Conservation (phyloP, 2,888 invertebrate species). For the Epistrophella euchroma region DNA sequence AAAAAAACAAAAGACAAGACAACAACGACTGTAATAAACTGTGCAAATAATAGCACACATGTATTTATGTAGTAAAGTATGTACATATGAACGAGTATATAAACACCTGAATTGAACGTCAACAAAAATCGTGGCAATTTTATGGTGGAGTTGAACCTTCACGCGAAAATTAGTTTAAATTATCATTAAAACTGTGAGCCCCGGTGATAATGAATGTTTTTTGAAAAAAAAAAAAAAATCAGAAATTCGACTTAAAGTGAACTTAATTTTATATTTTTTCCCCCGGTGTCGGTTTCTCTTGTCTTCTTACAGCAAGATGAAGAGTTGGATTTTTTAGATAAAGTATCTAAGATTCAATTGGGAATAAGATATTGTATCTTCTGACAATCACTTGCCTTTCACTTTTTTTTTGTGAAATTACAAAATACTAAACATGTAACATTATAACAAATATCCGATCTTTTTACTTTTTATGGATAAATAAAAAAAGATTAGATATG, state of each 20-base stretch:
- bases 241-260: neutral
- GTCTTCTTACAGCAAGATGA: neutral
- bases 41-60: constrained; percentile 57
- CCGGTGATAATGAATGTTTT: constrained; percentile 24
- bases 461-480: neutral
- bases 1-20: constrained; percentile 17
- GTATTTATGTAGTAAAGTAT: neutral
- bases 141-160: constrained; percentile 23
- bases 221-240: neutral
- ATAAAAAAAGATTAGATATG: neutral
- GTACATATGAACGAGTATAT: neutral
- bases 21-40: constrained; percentile 56
- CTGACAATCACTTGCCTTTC: constrained; percentile 1
- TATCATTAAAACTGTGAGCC: neutral
- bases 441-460: constrained; percentile 7
- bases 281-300: neutral
- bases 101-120: constrained; percentile 30
- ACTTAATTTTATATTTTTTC: neutral
- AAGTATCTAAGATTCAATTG: neutral
- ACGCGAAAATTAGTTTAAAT: constrained; percentile 34
- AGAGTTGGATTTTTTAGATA: neutral
- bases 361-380: neutral
- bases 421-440: neutral
- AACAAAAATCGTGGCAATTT: constrained; percentile 36
- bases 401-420: constrained; percentile 12